A percentile compares a stretch with the other conserved stretches of the same genome.
Conservation (phyloP, 2,113 vertebrate species). For the Antechinus stuartii region DNA sequence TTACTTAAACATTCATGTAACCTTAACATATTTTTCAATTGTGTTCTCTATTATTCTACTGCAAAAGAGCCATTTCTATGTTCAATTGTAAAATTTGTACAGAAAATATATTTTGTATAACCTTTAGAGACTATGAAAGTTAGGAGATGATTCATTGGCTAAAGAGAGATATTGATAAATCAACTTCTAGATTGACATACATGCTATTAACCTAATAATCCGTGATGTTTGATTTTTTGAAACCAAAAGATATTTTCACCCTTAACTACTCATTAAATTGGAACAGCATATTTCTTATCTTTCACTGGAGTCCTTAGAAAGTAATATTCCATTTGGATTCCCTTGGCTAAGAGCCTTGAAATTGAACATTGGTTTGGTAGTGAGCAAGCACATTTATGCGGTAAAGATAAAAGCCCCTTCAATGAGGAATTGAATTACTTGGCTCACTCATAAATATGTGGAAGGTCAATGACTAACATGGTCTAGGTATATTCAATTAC, state of each 20-base stretch:
- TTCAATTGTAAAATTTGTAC: constrained; percentile 27
- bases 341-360: constrained; percentile 17
- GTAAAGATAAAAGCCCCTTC: background rate
- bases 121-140: background rate
- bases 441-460: background rate
- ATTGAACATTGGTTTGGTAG: background rate
- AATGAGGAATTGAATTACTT: background rate
- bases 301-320: constrained; percentile 2
- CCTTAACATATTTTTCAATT: constrained; percentile 13
- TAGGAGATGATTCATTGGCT: background rate
- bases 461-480: background rate
- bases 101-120: constrained; percentile 34
- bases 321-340: background rate
- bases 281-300: background rate
- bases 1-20: background rate
- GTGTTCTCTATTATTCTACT: background rate
- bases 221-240: background rate
- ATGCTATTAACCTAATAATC: background rate
- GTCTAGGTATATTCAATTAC: background rate
- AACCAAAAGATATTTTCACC: constrained; percentile 2
- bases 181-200: background rate
- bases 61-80: background rate
- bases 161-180: background rate
- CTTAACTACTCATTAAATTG: background rate
- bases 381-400: background rate